A percentile compares a stretch with the other conserved stretches of the same genome.
Evolutionary conservation across 2,113 vertebrate genomes (phyloP).

Genomic region (Hemiprocne comata): DNA sequence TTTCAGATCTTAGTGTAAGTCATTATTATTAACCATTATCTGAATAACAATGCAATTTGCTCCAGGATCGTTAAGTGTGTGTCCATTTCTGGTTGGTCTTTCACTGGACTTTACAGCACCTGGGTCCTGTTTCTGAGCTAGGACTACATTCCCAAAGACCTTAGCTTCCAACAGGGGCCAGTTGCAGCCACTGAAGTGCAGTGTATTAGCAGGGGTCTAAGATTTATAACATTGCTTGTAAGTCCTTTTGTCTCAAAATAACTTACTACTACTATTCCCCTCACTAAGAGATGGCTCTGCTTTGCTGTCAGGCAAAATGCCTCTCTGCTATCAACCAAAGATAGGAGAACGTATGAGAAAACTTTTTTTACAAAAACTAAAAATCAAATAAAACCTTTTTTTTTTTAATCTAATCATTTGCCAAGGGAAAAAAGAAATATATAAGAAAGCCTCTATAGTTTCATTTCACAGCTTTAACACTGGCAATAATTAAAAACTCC

Average conservation of each 20-base stretch:
- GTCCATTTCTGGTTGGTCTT: background rate
- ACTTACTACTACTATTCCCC: background rate
- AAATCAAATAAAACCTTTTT: background rate
- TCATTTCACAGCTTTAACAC: background rate
- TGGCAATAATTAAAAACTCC: slow-evolving; percentile 6
- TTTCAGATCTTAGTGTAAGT: background rate
- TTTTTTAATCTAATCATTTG: background rate
- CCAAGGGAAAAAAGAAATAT: background rate
- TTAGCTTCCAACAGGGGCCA: background rate
- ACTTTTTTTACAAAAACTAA: background rate
- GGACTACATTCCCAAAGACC: background rate
- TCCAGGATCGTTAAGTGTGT: background rate
- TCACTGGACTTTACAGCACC: background rate
- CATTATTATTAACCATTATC: background rate
- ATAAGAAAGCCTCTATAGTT: background rate
- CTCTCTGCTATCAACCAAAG: background rate
- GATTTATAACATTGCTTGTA: background rate
- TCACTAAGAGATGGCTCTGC: background rate
- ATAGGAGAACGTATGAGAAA: background rate
- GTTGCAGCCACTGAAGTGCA: background rate
- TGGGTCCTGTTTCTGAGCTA: background rate
- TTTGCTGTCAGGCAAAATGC: background rate
- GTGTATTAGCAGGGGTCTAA: background rate
- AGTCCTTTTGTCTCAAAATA: background rate
- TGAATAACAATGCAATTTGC: background rate